A percentile compares a stretch with the other conserved stretches of the same genome.
Conservation (phyloP, 2,888 invertebrate genomes). For the Seladonia tumulorum region DNA sequence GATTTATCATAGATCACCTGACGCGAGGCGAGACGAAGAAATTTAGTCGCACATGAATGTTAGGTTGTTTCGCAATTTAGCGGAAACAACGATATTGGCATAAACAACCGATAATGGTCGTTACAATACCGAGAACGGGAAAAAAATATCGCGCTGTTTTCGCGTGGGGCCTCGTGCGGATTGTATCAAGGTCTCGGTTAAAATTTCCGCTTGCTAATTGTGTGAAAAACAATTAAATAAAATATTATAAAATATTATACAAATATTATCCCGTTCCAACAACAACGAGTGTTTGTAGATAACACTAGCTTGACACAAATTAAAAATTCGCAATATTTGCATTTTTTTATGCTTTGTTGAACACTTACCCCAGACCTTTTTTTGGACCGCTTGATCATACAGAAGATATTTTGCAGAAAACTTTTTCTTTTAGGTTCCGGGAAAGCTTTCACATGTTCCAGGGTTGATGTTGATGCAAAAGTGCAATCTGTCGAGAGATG, state of each 20-base stretch:
- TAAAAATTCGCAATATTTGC: too few relatives aligned
- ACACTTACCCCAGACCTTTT: too few relatives aligned
- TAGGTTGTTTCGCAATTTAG: background rate
- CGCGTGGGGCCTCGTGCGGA: background rate
- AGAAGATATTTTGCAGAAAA: too few relatives aligned
- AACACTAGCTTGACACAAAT: background rate
- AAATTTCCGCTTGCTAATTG: constrained; percentile 1
- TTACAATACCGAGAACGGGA: background rate
- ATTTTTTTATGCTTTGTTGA: too few relatives aligned
- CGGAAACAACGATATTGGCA: background rate
- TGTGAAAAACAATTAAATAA: too few relatives aligned
- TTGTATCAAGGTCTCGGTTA: background rate
- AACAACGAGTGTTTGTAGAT: background rate
- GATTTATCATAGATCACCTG: constrained; percentile 1
- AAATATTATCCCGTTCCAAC: background rate
- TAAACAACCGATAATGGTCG: background rate
- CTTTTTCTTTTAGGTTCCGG: too few relatives aligned
- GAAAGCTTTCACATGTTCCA: too few relatives aligned
- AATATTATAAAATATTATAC: too few relatives aligned
- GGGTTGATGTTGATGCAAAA: too few relatives aligned
- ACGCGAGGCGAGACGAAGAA: background rate
- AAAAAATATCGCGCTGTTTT: background rate
- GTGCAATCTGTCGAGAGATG: too few relatives aligned
- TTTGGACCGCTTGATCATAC: too few relatives aligned
- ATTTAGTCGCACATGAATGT: background rate